Percentiles rank a stretch among this genome's conserved stretches.
These are phyloP conservation scores for Tyrophagus putrescentiae DNA, from an alignment of 1,140 invertebrate species.

Conservation along the genomic window DNA sequence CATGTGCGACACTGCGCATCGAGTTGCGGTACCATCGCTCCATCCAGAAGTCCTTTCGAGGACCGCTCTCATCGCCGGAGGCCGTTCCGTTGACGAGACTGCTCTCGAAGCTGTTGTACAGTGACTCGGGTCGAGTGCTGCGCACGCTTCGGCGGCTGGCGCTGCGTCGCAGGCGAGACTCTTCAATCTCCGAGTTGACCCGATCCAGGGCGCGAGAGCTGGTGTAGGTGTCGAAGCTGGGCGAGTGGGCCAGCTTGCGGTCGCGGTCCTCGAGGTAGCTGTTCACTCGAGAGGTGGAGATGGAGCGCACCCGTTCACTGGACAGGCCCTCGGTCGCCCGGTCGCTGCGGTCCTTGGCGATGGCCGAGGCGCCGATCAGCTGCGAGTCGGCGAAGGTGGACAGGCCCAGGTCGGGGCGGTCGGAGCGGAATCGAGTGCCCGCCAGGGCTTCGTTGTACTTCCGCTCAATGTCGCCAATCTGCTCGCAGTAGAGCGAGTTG, in stretches of 20 bases:
- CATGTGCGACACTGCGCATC: not conserved
- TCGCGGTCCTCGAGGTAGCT: not conserved
- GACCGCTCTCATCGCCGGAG: conserved; percentile 12
- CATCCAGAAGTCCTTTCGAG: conserved; percentile 21
- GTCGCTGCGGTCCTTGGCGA: not conserved
- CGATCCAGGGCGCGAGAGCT: not conserved
- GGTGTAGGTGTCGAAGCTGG: conserved; percentile 10
- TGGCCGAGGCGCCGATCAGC: not conserved
- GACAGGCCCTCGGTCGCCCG: conserved; percentile 7
- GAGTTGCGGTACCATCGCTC: conserved; percentile 25
- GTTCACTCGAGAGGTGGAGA: not conserved
- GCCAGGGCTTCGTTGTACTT: conserved; percentile 22
- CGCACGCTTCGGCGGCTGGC: not conserved
- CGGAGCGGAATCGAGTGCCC: conserved; percentile 17
- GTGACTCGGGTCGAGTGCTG: not conserved
- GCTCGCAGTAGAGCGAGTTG: conserved; percentile 27
- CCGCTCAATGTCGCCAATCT: conserved; percentile 27
- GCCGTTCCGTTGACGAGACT: not conserved
- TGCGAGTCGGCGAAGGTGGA: conserved; percentile 16
- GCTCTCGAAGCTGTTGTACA: not conserved
- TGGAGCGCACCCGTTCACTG: not conserved
- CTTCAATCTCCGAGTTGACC: conserved; percentile 12
- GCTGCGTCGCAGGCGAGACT: conserved; percentile 6
- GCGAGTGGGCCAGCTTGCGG: not conserved
- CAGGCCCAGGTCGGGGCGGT: conserved; percentile 24